Conservation (phyloP, 2,888 invertebrate species). For the Aproaerema taeniolella region DNA sequence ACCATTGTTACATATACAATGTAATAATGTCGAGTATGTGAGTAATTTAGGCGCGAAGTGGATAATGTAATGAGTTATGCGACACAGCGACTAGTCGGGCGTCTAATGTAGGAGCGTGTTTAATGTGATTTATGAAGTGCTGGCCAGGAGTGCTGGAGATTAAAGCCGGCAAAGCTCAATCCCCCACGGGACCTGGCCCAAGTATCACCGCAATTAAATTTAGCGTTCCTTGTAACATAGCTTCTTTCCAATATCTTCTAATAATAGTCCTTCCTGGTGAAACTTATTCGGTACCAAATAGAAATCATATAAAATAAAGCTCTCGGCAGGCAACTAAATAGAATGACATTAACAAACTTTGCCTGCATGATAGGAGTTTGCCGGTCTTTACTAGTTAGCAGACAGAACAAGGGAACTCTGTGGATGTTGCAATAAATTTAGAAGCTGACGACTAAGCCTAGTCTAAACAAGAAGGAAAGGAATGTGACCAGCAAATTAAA, state of each 20-base stretch:
- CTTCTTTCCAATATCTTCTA: too few relatives aligned
- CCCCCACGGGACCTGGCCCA: slow-evolving; percentile 23
- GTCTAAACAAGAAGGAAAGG: slow-evolving; percentile 44
- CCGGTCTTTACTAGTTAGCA: too few relatives aligned
- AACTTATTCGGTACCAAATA: too few relatives aligned
- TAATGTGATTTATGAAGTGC: slow-evolving; percentile 26
- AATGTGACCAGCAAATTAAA: slow-evolving; percentile 37
- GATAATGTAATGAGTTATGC: slow-evolving; percentile 6
- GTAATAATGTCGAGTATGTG: too few relatives aligned
- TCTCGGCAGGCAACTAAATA: too few relatives aligned
- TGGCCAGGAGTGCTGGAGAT: slow-evolving; percentile 27
- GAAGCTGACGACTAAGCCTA: slow-evolving; percentile 14
- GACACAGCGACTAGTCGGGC: slow-evolving; percentile 7
- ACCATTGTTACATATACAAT: too few relatives aligned
- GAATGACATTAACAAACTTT: too few relatives aligned
- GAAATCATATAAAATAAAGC: too few relatives aligned
- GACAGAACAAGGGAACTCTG: background rate
- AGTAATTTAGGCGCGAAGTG: background rate
- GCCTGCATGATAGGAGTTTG: too few relatives aligned
- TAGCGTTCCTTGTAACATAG: slow-evolving; percentile 13
- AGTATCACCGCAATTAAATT: slow-evolving; percentile 19
- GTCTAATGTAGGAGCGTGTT: slow-evolving; percentile 16
- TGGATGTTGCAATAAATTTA: slow-evolving; percentile 4
- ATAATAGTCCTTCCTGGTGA: too few relatives aligned
- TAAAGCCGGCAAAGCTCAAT: slow-evolving; percentile 20